Evolutionary conservation across 92 coral and sea anemone species (phyloP).

Genomic region (Porites cylindrica): DNA sequence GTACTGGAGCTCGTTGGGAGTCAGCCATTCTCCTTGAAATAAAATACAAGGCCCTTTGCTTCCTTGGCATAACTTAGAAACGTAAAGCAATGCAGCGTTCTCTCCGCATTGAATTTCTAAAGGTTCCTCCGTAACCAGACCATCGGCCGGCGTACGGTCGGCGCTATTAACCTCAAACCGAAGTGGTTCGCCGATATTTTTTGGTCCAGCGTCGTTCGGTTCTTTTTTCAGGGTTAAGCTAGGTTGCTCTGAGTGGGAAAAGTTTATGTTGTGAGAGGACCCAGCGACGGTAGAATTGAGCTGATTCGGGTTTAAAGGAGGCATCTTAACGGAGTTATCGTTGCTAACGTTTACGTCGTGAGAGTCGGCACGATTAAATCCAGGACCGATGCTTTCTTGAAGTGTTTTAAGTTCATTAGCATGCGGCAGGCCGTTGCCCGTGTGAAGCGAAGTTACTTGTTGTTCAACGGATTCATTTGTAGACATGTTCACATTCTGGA

Average conservation of each 20-base stretch:
- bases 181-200: slow-evolving; percentile 57
- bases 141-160: slow-evolving; percentile 45
- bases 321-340: slow-evolving; percentile 34
- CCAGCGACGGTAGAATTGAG: slow-evolving; percentile 13
- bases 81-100: slow-evolving; percentile 90
- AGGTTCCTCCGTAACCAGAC: slow-evolving; percentile 87
- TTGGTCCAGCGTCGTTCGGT: slow-evolving; percentile 51
- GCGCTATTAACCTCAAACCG: slow-evolving; percentile 58
- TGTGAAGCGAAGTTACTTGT: slow-evolving; percentile 4
- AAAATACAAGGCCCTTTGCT: slow-evolving; percentile 99
- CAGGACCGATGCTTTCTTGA: slow-evolving; percentile 37
- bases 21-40: slow-evolving; percentile 94
- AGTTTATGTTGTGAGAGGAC: slow-evolving; percentile 4
- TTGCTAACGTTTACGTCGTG: slow-evolving; percentile 38
- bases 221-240: slow-evolving; percentile 54
- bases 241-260: slow-evolving; percentile 15
- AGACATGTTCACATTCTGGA: slow-evolving; percentile 44
- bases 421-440: slow-evolving; percentile 43
- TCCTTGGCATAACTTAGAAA: slow-evolving; percentile 97
- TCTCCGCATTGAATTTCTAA: slow-evolving; percentile 98
- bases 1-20: slow-evolving; percentile 98
- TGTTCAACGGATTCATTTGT: slow-evolving; percentile 25
- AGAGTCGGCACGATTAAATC: slow-evolving; percentile 41
- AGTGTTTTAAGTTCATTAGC: slow-evolving; percentile 59
- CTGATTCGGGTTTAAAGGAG: slow-evolving; percentile 22